Base-by-base conservation (phyloP, 2,888 invertebrate genomes). In the Acheta domesticus region DNA sequence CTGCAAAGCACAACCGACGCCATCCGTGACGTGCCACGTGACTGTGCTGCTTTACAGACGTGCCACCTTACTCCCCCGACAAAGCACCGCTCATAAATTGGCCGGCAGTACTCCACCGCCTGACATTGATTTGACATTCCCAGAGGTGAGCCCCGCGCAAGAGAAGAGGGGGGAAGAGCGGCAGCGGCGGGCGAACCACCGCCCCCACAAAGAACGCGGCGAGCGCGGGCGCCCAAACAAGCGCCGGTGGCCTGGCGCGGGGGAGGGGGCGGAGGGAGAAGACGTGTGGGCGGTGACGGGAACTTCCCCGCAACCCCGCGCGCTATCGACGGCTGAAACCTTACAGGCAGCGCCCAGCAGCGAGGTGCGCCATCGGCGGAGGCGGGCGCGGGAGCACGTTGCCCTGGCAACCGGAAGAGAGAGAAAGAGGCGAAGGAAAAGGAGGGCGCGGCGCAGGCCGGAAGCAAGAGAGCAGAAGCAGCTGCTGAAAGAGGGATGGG, bases 101-200 rank as follows among this genome's bases (percentile, higher is more conserved):
- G 36, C 5, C 36, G 36, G 36, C 36, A 36, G 36, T 5, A 36
- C 36, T 36, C 36, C 36, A 8, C 36, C 36, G 36, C 62, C 62
- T 62, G 62, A 62, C 62, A 62, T 62, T 62, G 62, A 62, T 62
- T 62, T 62, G 62, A 62, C 62, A 62, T n/a, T 19, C 62, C 62
- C 62, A 19, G 62, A 62, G 36, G 36, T 8, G 36, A 36, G 36
- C 36, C 36, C 36, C 36, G 5, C 36, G 36, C 8, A 36, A 36
- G 36, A 36, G 8, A 36, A 36, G 36, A 23, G 23, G 23, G 23
- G 23, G 23, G 2, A 23, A 3, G n/a, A n/a, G n/a, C n/a, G n/a
- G n/a, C n/a, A 36, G 5, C 36, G 36, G 36, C 36, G 36, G 36
- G 36, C 36, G 36, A 8, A 8, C 62, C 62, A 36, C 62, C 62